phyloP scores from a whole-genome alignment of 2,888 invertebrate species.

The Graphium colonna region DNA sequence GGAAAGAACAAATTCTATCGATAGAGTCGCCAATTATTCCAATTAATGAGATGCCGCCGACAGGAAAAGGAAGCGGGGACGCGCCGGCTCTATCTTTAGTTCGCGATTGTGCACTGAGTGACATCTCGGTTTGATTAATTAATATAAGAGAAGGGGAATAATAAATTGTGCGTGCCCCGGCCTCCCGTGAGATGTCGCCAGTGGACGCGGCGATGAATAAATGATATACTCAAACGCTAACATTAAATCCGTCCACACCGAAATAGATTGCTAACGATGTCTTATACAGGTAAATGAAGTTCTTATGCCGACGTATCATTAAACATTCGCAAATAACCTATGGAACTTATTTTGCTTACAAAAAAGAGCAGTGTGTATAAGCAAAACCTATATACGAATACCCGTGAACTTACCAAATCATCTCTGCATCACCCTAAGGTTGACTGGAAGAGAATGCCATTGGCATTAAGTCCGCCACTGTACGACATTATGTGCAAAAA shows the following conservation, averaged over 20 bases:
- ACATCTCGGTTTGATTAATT: conserved; percentile 77
- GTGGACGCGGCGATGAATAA: conserved; percentile 62
- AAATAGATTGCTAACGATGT: conserved; percentile 75
- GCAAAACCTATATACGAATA: too few relatives aligned
- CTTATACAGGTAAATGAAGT: conserved; percentile 75
- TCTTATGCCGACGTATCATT: conserved; percentile 66
- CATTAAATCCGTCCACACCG: conserved; percentile 66
- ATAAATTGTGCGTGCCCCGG: conserved; percentile 70
- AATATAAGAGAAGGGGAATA: conserved; percentile 65
- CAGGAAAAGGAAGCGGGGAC: conserved; percentile 67
- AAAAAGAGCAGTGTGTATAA: too few relatives aligned
- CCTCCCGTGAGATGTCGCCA: conserved; percentile 76
- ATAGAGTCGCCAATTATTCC: conserved; percentile 71
- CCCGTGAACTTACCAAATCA: too few relatives aligned
- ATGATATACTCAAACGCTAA: conserved; percentile 71
- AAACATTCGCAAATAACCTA: conserved; percentile 43
- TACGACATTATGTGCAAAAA: too few relatives aligned
- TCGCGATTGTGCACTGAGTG: conserved; percentile 67
- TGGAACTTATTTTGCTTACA: too few relatives aligned
- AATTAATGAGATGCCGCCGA: conserved; percentile 72
- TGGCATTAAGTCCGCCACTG: too few relatives aligned
- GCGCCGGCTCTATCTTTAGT: conserved; percentile 55
- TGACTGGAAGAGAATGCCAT: too few relatives aligned
- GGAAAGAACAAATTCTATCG: conserved; percentile 61
- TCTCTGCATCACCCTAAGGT: too few relatives aligned